Conservation (phyloP, 2,888 invertebrate genomes). For the Drosophila quasianomalipes region DNA sequence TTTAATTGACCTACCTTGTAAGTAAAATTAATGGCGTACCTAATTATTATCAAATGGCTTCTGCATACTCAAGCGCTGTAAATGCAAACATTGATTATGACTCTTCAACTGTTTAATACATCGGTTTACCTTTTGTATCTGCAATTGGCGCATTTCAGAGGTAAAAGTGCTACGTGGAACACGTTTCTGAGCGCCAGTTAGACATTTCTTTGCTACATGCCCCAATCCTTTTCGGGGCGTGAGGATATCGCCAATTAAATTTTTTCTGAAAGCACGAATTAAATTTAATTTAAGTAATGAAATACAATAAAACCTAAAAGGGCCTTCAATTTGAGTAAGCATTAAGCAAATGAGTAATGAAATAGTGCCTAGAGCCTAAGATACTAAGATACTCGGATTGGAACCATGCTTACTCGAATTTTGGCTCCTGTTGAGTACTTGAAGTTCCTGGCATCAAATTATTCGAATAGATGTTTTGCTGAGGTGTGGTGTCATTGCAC, state of each 20-base stretch:
- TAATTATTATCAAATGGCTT: conserved; percentile 9
- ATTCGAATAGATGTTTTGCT: conserved; percentile 6
- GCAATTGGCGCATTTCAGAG: conserved; percentile 48
- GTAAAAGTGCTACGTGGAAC: conserved; percentile 47
- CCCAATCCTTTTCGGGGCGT: conserved; percentile 37
- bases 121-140: conserved; percentile 41
- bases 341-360: not conserved
- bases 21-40: not conserved
- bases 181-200: conserved; percentile 17
- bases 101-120: not conserved
- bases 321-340: not conserved
- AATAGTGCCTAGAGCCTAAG: not conserved
- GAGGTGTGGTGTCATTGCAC: not conserved
- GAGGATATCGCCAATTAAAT: conserved; percentile 5
- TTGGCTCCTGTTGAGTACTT: conserved; percentile 4
- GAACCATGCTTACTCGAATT: conserved; percentile 27
- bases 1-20: not conserved
- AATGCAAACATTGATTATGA: not conserved
- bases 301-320: not conserved
- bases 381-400: not conserved
- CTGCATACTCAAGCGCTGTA: conserved; percentile 42
- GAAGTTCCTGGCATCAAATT: not conserved
- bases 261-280: conserved; percentile 25
- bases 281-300: not conserved
- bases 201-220: conserved; percentile 28